Conservation (phyloP, 2,888 invertebrate genomes). For the Heterodera filipjevi region DNA sequence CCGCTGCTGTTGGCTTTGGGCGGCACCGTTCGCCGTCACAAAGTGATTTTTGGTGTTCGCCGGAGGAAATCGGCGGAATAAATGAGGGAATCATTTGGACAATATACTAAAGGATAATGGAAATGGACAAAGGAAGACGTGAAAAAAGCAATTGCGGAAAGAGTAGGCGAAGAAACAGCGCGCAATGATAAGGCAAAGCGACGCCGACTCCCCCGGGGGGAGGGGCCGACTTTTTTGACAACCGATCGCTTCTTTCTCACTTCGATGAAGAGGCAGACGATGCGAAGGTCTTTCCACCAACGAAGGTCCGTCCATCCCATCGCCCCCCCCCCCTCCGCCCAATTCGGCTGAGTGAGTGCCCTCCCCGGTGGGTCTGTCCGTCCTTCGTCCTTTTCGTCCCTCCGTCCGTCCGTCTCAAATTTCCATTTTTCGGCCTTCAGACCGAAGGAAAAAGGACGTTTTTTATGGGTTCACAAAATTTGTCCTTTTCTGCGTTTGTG, state of each 20-base stretch:
- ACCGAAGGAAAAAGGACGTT: background rate
- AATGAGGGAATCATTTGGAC: background rate
- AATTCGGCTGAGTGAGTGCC: background rate
- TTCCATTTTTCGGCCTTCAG: slow-evolving; percentile 9
- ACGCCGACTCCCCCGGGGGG: background rate
- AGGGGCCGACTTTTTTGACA: background rate
- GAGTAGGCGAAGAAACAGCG: no score
- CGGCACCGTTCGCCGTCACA: background rate
- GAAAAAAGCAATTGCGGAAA: no score
- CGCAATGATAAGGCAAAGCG: no score
- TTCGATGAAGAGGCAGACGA: background rate
- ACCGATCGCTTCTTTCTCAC: background rate
- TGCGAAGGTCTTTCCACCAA: background rate
- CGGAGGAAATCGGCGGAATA: background rate
- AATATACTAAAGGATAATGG: background rate
- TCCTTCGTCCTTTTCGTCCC: no score
- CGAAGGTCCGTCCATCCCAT: background rate
- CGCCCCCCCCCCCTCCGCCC: background rate
- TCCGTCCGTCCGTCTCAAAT: background rate
- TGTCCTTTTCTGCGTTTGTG: background rate
- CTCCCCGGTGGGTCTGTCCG: background rate
- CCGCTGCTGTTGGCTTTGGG: background rate
- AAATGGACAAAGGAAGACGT: background rate
- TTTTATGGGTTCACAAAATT: slow-evolving; percentile 7
- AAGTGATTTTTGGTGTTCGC: background rate